Evolutionary conservation across 2,113 vertebrate species (phyloP), one percentile per base, ranked within the genome.

Genomic region (Azemiops feae): DNA sequence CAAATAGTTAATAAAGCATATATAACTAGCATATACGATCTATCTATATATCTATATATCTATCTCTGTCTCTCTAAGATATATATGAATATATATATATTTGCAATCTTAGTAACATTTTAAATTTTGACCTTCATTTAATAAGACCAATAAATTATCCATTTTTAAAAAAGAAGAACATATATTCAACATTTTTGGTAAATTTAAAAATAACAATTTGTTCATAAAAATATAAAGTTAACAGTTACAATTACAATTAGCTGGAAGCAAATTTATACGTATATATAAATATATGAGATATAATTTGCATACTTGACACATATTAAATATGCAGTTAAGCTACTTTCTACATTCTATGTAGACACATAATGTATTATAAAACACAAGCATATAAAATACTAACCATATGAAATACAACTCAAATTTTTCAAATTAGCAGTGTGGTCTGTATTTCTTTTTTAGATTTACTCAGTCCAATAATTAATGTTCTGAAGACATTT

Each of bases 351-450:
- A 8, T 47, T 74, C 81, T 57, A 64, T 93, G 53, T 39, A 93
- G 93, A 91, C 0, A 0, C 4, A 85, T 43, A 22, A 81, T 81
- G 34, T 81, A 81, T 81, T 81, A 81, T 20, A 91, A 86, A 87
- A 92, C 0, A 93, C 0, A 34, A 92, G 5, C 27, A 74, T 43
- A 74, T 69, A 55, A 88, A 85, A 23, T 1, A 53, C 89, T 27
- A 92, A 58, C 5, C 43, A 30, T 4, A 50, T 16, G 55, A 74
- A 94, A 91, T 52, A 74, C 54, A 93, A 27, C 81, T 45, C 90
- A 92, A 87, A 54, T 22, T 60, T 89, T 47, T 50, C 50, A 89
- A 92, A 89, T 85, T n/a, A 92, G 20, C 39, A 81, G 34, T 85
- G 39, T 52, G 14, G 5, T 43, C n/a, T 93, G 8, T 43, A 81